Base-by-base conservation (phyloP, 2,888 invertebrate genomes). In the Dasypogon diadema region DNA sequence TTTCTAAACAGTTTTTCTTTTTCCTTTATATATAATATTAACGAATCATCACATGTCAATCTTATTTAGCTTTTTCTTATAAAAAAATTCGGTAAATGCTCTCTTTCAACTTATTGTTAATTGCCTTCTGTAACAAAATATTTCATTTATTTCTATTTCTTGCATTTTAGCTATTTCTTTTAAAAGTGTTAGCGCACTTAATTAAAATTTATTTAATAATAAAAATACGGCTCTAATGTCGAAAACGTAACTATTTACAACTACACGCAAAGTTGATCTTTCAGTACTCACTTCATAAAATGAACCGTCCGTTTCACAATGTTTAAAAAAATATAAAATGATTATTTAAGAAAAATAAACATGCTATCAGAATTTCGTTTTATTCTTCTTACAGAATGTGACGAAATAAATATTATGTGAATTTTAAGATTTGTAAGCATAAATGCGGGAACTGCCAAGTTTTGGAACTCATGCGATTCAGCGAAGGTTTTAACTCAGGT, bases 1-100 rank as follows among this genome's bases (percentile, higher is more conserved):
- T 65, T 37, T 65, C 65, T 48, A 65, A 65, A 46, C 48, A 65
- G 30, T 30, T 30, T 30, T 3, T 42, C 48, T 65, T 65, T n/a
- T n/a, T n/a, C n/a, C n/a, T n/a, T n/a, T n/a, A n/a, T n/a, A n/a
- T 24, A 65, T 65, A 65, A 65, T 65, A 46, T 34, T 65, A 65
- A 65, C 65, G 65, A 65, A 65, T 65, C 65, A 65, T 65, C 65
- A 65, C 65, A 65, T 65, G 60, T 60, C 60, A 60, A 60, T 30
- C 60, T 46, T 65, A 65, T 65, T 65, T 65, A 51, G 46, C 21
- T 65, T 46, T 42, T 42, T 42, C 22, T 42, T 65, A 22, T 26
- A 56, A 24, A 56, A 65, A 46, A 65, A 46, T 21, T 42, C 37
- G 22, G 26, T 55, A 65, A 65, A 65, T 63, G 63, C 46, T 65